Evolutionary conservation across 1,140 invertebrate species (phyloP).

Genomic region (Drosophila repletoides): DNA sequence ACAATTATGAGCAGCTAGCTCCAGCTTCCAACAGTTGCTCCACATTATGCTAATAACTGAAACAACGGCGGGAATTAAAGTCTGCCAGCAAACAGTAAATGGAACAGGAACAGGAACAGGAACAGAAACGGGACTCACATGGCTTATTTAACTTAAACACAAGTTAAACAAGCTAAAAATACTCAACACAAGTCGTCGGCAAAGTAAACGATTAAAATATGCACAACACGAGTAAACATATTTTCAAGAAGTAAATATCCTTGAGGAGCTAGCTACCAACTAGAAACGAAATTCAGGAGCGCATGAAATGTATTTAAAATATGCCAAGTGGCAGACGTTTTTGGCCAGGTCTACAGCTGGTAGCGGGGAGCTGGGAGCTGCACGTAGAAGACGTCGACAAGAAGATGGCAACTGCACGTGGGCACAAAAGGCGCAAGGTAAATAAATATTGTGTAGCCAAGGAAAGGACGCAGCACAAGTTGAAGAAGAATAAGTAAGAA

Average conservation of each 20-base stretch:
- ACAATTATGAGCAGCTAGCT: conserved; percentile 32
- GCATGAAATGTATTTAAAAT: conserved; percentile 82
- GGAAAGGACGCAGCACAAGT: background rate
- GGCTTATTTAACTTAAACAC: conserved; percentile 78
- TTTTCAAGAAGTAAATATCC: conserved; percentile 82
- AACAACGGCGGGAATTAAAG: conserved; percentile 40
- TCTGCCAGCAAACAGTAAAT: background rate
- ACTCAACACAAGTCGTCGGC: conserved; percentile 53
- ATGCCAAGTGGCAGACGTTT: conserved; percentile 73
- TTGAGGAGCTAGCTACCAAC: conserved; percentile 48
- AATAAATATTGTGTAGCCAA: conserved; percentile 74
- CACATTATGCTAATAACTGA: conserved; percentile 37
- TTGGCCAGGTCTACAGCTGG: conserved; percentile 13
- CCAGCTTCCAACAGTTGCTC: background rate
- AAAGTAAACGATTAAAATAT: conserved; percentile 82
- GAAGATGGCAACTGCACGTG: conserved; percentile 52
- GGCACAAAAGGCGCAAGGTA: conserved; percentile 81
- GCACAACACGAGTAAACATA: conserved; percentile 82
- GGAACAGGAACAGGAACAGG: background rate
- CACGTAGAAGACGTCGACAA: conserved; percentile 7
- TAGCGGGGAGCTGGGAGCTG: background rate
- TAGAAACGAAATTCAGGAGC: conserved; percentile 66
- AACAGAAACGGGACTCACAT: conserved; percentile 39
- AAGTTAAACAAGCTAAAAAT: conserved; percentile 63
- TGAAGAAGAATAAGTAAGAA: too few relatives aligned